These are phyloP conservation scores for Eudemis profundana DNA, from an alignment of 2,888 invertebrate species.

Conservation along the genomic window DNA sequence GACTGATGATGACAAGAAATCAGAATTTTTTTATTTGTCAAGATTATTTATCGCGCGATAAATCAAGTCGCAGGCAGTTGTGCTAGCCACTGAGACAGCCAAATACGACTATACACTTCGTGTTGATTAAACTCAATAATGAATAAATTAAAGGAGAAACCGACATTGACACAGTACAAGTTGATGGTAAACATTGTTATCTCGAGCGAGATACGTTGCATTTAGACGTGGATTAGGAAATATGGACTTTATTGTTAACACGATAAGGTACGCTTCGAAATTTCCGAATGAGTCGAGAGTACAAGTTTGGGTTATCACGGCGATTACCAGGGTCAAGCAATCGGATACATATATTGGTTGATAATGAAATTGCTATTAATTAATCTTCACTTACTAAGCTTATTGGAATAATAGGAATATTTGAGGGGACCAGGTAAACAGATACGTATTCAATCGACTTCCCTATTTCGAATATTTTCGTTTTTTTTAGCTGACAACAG, in stretches of 20 bases:
- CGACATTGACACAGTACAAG: slow-evolving; percentile 35
- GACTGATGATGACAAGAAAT: too few relatives aligned
- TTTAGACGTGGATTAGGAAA: background rate
- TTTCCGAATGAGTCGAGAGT: background rate
- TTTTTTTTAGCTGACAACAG: too few relatives aligned
- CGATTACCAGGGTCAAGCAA: slow-evolving; percentile 28
- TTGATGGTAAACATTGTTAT: slow-evolving; percentile 35
- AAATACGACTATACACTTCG: too few relatives aligned
- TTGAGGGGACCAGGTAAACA: too few relatives aligned
- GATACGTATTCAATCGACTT: too few relatives aligned
- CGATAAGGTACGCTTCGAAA: background rate
- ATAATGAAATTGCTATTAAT: background rate
- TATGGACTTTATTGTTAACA: background rate
- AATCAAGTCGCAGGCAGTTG: too few relatives aligned
- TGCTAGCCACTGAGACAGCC: too few relatives aligned
- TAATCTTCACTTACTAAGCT: background rate
- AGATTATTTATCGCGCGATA: too few relatives aligned
- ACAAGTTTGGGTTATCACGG: slow-evolving; percentile 28
- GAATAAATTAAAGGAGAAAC: background rate
- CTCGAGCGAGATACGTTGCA: slow-evolving; percentile 2
- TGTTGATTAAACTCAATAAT: too few relatives aligned
- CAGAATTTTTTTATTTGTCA: too few relatives aligned
- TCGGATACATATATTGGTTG: slow-evolving; percentile 18
- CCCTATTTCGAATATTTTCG: too few relatives aligned
- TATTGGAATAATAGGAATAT: too few relatives aligned